These are phyloP conservation scores for Scolopax rusticola DNA, from an alignment of 2,797 vertebrate species.

Conservation along the genomic window DNA sequence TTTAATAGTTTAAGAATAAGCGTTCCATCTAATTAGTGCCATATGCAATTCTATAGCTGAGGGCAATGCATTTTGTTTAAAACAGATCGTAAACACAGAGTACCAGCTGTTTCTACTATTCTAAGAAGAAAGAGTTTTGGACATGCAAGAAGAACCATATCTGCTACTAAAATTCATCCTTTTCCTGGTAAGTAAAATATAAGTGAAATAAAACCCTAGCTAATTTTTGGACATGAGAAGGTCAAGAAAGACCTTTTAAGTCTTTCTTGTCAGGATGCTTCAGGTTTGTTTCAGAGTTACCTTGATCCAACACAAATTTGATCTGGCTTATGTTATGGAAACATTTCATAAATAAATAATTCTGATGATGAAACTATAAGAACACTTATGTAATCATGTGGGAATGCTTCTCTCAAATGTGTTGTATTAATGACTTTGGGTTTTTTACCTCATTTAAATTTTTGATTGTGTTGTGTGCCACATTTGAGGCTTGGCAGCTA, in stretches of 20 bases:
- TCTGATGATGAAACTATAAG: not conserved
- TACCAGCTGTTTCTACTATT: not conserved
- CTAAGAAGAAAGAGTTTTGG: conserved; percentile 37
- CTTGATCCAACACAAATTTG: not conserved
- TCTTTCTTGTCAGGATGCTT: not conserved
- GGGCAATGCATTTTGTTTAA: not conserved
- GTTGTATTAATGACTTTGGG: not conserved
- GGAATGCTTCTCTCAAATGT: not conserved
- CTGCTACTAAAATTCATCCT: not conserved
- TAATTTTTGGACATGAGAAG: not conserved
- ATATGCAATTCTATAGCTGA: not conserved
- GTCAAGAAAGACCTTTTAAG: not conserved
- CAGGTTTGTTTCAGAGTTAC: not conserved
- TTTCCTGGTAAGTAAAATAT: conserved; percentile 39
- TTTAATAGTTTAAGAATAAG: not conserved
- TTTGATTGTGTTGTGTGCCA: not conserved
- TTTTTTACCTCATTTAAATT: not conserved
- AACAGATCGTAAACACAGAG: conserved; percentile 48
- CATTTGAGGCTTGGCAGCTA: not conserved
- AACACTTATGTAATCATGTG: not conserved
- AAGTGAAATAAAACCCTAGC: not conserved
- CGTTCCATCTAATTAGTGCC: not conserved
- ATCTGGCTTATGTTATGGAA: not conserved
- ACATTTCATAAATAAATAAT: not conserved
- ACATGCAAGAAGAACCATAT: not conserved